These are phyloP conservation scores for Marcusenius ussheri DNA, from an alignment of 2,113 vertebrate species.

Conservation along the genomic window DNA sequence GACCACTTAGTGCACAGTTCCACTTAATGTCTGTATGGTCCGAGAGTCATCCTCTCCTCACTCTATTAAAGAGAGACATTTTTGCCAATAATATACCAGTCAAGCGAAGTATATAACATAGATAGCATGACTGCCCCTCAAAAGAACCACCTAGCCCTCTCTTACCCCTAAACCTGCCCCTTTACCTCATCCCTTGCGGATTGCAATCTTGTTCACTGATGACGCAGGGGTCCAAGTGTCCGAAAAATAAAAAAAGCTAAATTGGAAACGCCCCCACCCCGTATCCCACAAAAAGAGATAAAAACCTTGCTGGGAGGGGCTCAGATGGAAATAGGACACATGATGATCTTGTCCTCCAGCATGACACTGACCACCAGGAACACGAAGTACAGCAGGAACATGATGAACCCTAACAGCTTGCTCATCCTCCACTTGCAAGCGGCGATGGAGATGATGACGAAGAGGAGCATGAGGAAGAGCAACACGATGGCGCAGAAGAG, in stretches of 20 bases:
- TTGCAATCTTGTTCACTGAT: slow-evolving; percentile 28
- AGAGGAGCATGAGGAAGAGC: slow-evolving; percentile 93
- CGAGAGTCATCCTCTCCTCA: slow-evolving; percentile 30
- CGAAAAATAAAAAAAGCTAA: neutral
- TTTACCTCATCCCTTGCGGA: neutral
- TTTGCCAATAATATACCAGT: slow-evolving; percentile 18
- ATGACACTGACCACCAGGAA: slow-evolving; percentile 92
- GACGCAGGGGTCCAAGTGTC: slow-evolving; percentile 13
- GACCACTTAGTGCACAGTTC: slow-evolving; percentile 23
- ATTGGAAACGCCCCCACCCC: neutral
- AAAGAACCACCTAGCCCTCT: slow-evolving; percentile 26
- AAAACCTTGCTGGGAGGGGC: slow-evolving; percentile 16
- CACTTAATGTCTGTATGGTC: slow-evolving; percentile 20
- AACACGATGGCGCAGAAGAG: slow-evolving; percentile 93
- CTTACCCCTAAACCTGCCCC: neutral
- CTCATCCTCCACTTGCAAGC: slow-evolving; percentile 94
- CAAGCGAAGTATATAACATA: slow-evolving; percentile 45
- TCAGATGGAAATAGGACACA: slow-evolving; percentile 82
- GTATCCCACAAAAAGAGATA: slow-evolving; percentile 20
- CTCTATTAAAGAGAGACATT: slow-evolving; percentile 13
- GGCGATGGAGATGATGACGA: slow-evolving; percentile 89
- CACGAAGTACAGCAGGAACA: slow-evolving; percentile 88
- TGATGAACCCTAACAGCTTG: slow-evolving; percentile 85
- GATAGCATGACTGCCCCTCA: slow-evolving; percentile 31
- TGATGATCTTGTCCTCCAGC: slow-evolving; percentile 78